phyloP scores from a whole-genome alignment of 2,113 vertebrate genomes.

The Emydocephalus ijimae region DNA sequence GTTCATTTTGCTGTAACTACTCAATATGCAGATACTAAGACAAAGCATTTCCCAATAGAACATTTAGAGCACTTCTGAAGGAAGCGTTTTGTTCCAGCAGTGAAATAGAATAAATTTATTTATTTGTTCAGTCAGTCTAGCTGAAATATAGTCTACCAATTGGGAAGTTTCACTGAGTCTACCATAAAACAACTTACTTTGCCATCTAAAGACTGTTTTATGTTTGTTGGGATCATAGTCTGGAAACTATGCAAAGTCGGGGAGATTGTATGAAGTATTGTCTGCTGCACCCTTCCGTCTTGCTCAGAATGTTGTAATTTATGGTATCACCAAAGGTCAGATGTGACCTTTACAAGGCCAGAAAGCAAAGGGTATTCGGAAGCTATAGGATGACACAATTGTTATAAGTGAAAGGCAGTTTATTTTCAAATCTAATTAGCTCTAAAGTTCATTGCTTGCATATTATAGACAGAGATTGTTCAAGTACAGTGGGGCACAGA shows the following conservation, averaged over 20 bases:
- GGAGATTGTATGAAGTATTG: slow-evolving; percentile 24
- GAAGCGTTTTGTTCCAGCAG: neutral
- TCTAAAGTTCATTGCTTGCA: neutral
- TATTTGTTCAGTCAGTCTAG: slow-evolving; percentile 23
- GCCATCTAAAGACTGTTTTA: slow-evolving; percentile 28
- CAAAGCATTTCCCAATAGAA: neutral
- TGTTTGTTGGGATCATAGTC: slow-evolving; percentile 9
- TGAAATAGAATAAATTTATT: slow-evolving; percentile 28
- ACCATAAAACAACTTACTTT: slow-evolving; percentile 42
- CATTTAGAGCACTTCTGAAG: neutral
- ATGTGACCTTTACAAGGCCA: neutral
- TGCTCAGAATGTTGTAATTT: slow-evolving; percentile 20
- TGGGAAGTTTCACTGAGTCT: slow-evolving; percentile 16
- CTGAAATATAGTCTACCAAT: slow-evolving; percentile 31
- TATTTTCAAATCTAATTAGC: slow-evolving; percentile 5
- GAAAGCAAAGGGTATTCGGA: slow-evolving; percentile 25
- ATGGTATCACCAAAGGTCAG: slow-evolving; percentile 7
- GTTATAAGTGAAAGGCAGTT: slow-evolving; percentile 25
- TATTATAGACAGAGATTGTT: slow-evolving; percentile 11
- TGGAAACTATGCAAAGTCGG: neutral
- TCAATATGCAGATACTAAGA: neutral
- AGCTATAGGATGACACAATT: neutral
- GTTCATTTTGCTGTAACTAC: neutral
- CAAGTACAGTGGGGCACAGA: neutral
- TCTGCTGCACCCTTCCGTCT: slow-evolving; percentile 3